Conservation (phyloP, 2,797 vertebrate species). For the Tamandua tetradactyla region DNA sequence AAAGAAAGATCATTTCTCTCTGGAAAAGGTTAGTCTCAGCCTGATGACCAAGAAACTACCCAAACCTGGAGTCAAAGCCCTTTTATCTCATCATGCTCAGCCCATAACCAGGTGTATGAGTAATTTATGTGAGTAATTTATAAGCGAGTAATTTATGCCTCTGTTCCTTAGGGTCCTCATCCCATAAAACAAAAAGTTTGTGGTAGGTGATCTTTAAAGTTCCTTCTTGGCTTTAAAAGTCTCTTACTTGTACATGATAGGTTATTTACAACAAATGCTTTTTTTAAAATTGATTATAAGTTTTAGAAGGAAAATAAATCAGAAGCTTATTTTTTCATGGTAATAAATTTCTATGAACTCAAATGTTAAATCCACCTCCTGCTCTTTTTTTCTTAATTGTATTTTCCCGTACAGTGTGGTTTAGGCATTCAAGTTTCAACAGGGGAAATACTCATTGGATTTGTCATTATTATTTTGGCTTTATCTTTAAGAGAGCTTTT, state of each 20-base stretch:
- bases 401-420: slow-evolving; percentile 66
- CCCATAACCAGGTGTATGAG: neutral
- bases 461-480: slow-evolving; percentile 78
- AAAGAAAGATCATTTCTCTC: neutral
- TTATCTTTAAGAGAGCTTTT: slow-evolving; percentile 67
- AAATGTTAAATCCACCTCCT: slow-evolving; percentile 46
- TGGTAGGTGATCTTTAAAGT: neutral
- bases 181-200: neutral
- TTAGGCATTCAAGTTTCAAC: slow-evolving; percentile 11
- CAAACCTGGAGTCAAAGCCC: neutral
- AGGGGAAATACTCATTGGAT: slow-evolving; percentile 65
- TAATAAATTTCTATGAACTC: slow-evolving; percentile 67
- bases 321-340: slow-evolving; percentile 65
- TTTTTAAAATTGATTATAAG: slow-evolving; percentile 9
- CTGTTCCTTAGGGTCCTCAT: neutral
- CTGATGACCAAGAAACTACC: neutral
- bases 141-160: neutral
- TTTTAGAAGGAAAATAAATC: slow-evolving; percentile 67
- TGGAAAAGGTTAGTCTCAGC: neutral
- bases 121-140: too few relatives aligned
- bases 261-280: neutral
- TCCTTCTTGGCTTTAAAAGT: neutral
- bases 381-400: slow-evolving; percentile 36
- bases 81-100: neutral
- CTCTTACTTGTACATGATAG: neutral